phyloP scores from a whole-genome alignment of 1,140 invertebrate genomes.

The Saxidomus purpurata region DNA sequence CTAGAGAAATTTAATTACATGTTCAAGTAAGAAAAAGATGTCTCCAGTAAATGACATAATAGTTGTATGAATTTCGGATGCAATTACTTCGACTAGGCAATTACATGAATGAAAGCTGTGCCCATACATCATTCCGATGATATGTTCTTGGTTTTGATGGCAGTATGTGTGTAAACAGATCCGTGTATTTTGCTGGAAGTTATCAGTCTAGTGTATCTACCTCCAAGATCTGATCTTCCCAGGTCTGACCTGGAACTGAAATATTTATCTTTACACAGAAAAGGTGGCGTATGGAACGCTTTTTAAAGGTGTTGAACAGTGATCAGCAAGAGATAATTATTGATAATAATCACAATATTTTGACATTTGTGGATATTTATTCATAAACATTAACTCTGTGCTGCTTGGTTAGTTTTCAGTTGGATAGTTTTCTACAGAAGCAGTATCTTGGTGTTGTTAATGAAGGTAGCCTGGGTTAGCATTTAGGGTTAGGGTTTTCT shows the following conservation, averaged over 20 bases:
- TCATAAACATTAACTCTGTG: no score
- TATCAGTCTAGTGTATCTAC: constrained; percentile 37
- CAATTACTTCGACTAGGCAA: no score
- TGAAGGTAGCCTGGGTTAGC: no score
- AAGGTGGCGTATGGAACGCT: background rate
- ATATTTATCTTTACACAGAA: constrained; percentile 33
- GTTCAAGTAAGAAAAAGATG: no score
- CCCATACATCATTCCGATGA: background rate
- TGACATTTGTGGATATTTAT: constrained; percentile 26
- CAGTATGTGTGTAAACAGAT: constrained; percentile 24
- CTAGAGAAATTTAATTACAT: no score
- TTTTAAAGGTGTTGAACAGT: constrained; percentile 6
- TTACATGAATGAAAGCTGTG: background rate
- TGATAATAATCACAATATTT: constrained; percentile 15
- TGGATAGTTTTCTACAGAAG: no score
- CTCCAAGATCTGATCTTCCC: constrained; percentile 1
- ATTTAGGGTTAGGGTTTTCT: no score
- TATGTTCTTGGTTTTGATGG: background rate
- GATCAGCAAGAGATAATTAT: background rate
- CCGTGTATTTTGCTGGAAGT: background rate
- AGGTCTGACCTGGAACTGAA: constrained; percentile 1
- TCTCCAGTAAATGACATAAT: no score
- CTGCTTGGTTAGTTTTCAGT: no score
- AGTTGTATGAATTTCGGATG: background rate
- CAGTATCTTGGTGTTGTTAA: no score